phyloP scores from a whole-genome alignment of 2,888 invertebrate species.

The Kuschelorhynchus macadamiae region DNA sequence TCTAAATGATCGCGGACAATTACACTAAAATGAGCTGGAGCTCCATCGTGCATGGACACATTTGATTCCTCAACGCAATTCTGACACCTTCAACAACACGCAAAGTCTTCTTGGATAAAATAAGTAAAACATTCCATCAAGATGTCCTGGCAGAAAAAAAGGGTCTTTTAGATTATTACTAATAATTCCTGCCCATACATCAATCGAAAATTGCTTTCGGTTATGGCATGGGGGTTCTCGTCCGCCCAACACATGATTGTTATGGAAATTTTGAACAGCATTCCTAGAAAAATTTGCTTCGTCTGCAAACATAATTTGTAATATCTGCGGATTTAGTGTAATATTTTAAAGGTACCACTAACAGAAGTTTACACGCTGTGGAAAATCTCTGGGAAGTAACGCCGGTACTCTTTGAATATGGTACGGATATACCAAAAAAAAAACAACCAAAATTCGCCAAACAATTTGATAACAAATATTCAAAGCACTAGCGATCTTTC shows the following conservation, averaged over 20 bases:
- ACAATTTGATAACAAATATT: slow-evolving; percentile 22
- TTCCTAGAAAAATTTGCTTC: slow-evolving; percentile 17
- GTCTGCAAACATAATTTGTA: slow-evolving; percentile 18
- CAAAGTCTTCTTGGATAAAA: neutral
- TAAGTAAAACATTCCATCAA: neutral
- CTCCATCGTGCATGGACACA: too few species aligned
- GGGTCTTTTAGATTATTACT: neutral
- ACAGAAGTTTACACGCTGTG: slow-evolving; percentile 5
- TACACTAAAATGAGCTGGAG: too few species aligned
- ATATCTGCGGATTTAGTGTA: slow-evolving; percentile 5
- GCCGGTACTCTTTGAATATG: slow-evolving; percentile 13
- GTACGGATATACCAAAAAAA: slow-evolving; percentile 18
- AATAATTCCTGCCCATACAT: too few species aligned
- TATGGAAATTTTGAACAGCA: slow-evolving; percentile 19
- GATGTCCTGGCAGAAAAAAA: neutral
- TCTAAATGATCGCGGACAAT: too few species aligned
- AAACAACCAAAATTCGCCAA: slow-evolving; percentile 19
- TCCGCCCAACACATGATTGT: slow-evolving; percentile 4
- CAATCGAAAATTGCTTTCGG: too few species aligned
- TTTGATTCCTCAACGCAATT: neutral
- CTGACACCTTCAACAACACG: neutral
- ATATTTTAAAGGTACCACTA: slow-evolving; percentile 11
- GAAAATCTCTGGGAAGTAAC: slow-evolving; percentile 17
- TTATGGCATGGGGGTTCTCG: too few species aligned
- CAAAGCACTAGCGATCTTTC: slow-evolving; percentile 15